Evolutionary conservation across 2,888 invertebrate genomes (phyloP), one percentile per base, ranked within the genome.

Genomic region (Yponomeuta evonymella): DNA sequence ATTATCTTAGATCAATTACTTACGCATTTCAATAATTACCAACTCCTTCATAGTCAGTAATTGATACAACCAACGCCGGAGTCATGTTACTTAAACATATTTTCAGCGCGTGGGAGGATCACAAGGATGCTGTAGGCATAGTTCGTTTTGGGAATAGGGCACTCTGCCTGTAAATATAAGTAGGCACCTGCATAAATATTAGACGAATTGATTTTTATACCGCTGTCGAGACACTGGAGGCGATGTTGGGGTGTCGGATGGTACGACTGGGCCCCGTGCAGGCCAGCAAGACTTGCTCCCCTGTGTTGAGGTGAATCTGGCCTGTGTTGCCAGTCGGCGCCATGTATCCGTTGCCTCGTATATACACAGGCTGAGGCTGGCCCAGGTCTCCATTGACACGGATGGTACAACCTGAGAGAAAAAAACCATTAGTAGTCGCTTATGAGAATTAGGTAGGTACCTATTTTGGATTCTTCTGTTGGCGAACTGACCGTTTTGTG

Each of bases 331-430:
- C 87, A 48, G 74, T 79, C 2, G 90, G 82, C 1, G 75, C 72
- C 9, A 85, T 43, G 73, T 85, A 89, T 70, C 83, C 81, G 1
- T 87, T 83, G 0, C 88, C 85, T 67, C 81, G 84, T 1, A 95
- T 78, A 75, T 94, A 91, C 5, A 95, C 86, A 0, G 95, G 94
- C 78, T 95, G 95, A 0, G 93, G 94, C 72, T 92, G 90, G 0
- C 87, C 88, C 2, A 94, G 83, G 75, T 93, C 93, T 15, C 92
- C 89, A 68, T 89, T 87, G 2, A 90, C 81, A 67, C 87, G 86
- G 70, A 94, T 79, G 5, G 81, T 77, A 76, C 94, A 94, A 36
- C 86, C 89, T 88, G 72, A 11, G 73, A 11, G 43, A 43, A 43
- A 8, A 43, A 43, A 43, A 43, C 5, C 43, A 8, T 43, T 43